Evolutionary conservation across 2,888 invertebrate species (phyloP).

Genomic region (Germaria angustata): DNA sequence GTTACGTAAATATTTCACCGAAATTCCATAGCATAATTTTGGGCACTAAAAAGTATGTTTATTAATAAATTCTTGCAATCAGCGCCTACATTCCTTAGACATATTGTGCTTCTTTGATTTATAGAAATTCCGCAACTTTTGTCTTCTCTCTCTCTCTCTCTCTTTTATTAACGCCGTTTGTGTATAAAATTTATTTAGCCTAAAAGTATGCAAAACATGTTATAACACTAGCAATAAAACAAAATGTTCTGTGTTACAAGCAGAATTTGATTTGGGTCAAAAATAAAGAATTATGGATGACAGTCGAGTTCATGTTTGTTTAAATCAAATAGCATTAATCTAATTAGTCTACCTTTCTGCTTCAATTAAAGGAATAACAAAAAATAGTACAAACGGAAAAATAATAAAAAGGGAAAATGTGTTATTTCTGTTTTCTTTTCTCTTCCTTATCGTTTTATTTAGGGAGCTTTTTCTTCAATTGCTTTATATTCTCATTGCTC

Average conservation of each 20-base stretch:
- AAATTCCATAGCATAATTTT: conserved; percentile 10
- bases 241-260: neutral
- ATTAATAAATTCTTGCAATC: conserved; percentile 17
- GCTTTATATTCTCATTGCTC: conserved; percentile 6
- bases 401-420: neutral
- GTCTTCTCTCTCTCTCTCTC: neutral
- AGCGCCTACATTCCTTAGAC: neutral
- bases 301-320: conserved; percentile 9
- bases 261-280: neutral
- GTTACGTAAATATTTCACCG: neutral
- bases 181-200: conserved; percentile 8
- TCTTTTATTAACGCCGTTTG: neutral
- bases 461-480: neutral
- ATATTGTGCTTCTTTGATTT: conserved; percentile 30
- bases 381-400: neutral
- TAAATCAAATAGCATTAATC: conserved; percentile 54
- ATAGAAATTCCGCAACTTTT: neutral
- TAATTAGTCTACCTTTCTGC: conserved; percentile 54
- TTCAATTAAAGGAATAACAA: neutral
- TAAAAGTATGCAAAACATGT: conserved; percentile 48
- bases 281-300: conserved; percentile 26
- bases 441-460: neutral
- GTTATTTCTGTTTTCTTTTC: neutral
- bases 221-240: conserved; percentile 7
- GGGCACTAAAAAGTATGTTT: neutral